These are phyloP conservation scores for Pseudococcus longispinus DNA, from an alignment of 2,888 invertebrate species.

Conservation along the genomic window DNA sequence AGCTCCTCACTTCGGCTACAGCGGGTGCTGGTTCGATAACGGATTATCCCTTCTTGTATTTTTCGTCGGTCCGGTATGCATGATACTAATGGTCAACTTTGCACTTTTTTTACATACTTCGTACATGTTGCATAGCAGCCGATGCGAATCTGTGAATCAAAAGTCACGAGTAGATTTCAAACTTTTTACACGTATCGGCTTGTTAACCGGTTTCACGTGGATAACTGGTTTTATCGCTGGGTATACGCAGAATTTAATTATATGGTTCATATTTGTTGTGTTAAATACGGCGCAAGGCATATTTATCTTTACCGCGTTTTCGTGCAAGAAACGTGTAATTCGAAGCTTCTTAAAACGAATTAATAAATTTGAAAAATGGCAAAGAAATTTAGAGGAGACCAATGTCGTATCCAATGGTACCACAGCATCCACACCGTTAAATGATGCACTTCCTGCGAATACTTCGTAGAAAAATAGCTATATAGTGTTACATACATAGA, in stretches of 20 bases:
- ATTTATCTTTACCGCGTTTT: slow-evolving; percentile 65
- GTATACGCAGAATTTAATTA: slow-evolving; percentile 62
- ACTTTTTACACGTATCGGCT: slow-evolving; percentile 64
- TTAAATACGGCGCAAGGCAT: slow-evolving; percentile 66
- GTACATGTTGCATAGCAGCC: slow-evolving; percentile 64
- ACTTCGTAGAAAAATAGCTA: neutral
- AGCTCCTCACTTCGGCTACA: slow-evolving; percentile 64
- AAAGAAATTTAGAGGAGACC: neutral
- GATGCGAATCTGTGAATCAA: slow-evolving; percentile 60
- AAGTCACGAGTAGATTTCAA: slow-evolving; percentile 62
- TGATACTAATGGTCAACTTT: slow-evolving; percentile 63
- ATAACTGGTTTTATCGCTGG: slow-evolving; percentile 64
- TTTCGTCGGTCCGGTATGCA: slow-evolving; percentile 65
- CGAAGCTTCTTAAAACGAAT: neutral
- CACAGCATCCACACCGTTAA: neutral
- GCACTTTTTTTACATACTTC: slow-evolving; percentile 64
- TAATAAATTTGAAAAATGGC: neutral
- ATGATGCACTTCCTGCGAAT: neutral
- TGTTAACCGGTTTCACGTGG: slow-evolving; percentile 66
- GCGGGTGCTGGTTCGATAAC: slow-evolving; percentile 66
- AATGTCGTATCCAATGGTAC: neutral
- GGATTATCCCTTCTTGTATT: slow-evolving; percentile 65
- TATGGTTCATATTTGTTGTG: slow-evolving; percentile 65
- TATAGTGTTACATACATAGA: neutral
- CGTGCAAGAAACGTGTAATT: slow-evolving; percentile 63